A percentile compares a stretch with the other conserved stretches of the same genome.
Conservation (phyloP, 2,113 vertebrate species). For the Cariama cristata region DNA sequence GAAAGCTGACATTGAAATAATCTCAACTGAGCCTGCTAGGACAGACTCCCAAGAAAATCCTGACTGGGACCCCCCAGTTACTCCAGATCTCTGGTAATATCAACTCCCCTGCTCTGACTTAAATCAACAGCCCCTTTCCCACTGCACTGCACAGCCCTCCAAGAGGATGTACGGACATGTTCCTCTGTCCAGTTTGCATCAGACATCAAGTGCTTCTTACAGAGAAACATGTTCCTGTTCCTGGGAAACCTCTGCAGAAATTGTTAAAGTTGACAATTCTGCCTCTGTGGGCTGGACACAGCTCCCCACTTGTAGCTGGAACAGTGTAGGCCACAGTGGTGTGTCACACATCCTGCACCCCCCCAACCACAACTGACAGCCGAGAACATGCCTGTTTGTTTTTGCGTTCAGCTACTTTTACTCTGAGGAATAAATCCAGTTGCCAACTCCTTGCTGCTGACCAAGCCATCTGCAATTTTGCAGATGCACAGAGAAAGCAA, state of each 20-base stretch:
- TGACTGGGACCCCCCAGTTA: background rate
- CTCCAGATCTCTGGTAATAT: background rate
- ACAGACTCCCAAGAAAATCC: background rate
- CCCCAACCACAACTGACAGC: background rate
- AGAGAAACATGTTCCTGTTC: background rate
- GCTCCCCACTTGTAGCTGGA: background rate
- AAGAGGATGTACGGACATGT: background rate
- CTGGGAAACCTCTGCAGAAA: background rate
- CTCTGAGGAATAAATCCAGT: background rate
- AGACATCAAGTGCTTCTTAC: background rate
- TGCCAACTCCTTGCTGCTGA: background rate
- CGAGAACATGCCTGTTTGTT: background rate
- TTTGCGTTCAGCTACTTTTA: background rate
- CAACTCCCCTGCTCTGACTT: background rate
- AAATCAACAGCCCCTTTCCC: background rate
- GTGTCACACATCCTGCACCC: background rate
- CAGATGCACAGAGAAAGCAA: background rate
- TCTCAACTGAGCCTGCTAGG: background rate
- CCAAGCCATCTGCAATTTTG: background rate
- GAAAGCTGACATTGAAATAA: background rate
- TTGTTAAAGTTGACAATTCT: background rate
- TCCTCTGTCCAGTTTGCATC: background rate
- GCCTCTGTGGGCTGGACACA: background rate
- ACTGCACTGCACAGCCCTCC: background rate
- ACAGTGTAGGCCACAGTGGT: background rate